Conservation (phyloP, 2,888 invertebrate genomes). For the Fragum fragum region DNA sequence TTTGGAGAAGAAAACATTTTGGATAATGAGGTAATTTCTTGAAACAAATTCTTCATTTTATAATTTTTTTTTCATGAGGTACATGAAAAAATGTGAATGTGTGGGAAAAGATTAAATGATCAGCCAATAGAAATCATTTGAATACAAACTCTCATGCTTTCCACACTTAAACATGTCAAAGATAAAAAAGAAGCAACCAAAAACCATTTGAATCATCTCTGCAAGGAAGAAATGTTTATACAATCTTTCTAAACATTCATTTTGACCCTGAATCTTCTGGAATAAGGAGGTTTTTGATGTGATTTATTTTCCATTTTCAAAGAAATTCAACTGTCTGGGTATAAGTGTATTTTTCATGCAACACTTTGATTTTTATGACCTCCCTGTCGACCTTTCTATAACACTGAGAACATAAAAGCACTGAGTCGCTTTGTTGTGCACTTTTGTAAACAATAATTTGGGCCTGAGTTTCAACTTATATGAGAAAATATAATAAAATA, state of each 20-base stretch:
- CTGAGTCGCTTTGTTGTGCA: constrained; percentile 17
- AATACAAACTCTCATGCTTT: too few species aligned
- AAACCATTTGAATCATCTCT: too few species aligned
- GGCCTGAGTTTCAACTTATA: constrained; percentile 51
- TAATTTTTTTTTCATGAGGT: too few species aligned
- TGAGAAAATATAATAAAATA: constrained; percentile 60
- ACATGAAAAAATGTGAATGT: too few species aligned
- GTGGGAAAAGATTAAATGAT: too few species aligned
- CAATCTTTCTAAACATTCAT: constrained; percentile 7
- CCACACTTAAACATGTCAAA: too few species aligned
- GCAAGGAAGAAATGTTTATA: neutral
- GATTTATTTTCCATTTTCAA: constrained; percentile 45
- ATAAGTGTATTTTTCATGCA: constrained; percentile 31
- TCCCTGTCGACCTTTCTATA: constrained; percentile 16
- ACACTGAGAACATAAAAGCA: constrained; percentile 23
- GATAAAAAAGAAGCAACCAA: too few species aligned
- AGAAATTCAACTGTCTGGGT: constrained; percentile 45
- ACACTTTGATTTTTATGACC: constrained; percentile 34
- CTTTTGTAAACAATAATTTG: constrained; percentile 54
- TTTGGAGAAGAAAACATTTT: too few species aligned
- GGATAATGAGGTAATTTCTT: too few species aligned
- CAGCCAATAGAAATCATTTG: too few species aligned
- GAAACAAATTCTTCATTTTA: too few species aligned
- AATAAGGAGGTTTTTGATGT: constrained; percentile 13
- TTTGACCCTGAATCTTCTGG: constrained; percentile 6